phyloP scores from a whole-genome alignment of 2,888 invertebrate species.

The Agrochola lota region DNA sequence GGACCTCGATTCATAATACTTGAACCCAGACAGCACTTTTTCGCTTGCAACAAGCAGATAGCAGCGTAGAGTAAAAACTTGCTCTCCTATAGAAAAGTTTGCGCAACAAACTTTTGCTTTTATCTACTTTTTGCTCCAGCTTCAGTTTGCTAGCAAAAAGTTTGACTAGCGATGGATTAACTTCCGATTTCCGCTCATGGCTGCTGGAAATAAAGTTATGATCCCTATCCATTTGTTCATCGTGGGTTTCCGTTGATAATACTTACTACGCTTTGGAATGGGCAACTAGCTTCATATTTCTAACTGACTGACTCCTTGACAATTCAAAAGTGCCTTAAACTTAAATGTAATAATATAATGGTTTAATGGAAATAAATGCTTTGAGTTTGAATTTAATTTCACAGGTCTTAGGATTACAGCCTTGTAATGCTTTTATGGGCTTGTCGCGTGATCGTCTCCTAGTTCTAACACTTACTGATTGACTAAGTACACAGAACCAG shows the following conservation, averaged over 20 bases:
- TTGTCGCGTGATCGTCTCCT: conserved; percentile 56
- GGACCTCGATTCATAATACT: background rate
- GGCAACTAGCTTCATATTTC: too few relatives aligned
- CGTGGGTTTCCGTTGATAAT: background rate
- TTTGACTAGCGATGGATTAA: conserved; percentile 40
- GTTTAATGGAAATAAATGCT: too few relatives aligned
- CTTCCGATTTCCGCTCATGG: conserved; percentile 39
- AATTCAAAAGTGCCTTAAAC: too few relatives aligned
- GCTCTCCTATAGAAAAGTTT: conserved; percentile 43
- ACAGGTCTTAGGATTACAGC: conserved; percentile 10
- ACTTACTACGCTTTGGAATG: too few relatives aligned
- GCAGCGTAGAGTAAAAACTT: conserved; percentile 36
- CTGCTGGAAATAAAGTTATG: conserved; percentile 24
- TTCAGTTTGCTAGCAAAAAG: conserved; percentile 41
- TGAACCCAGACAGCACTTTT: conserved; percentile 26
- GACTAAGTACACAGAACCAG: conserved; percentile 61
- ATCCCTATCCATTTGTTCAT: conserved; percentile 4
- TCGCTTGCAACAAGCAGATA: conserved; percentile 19
- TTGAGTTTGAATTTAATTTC: conserved; percentile 1
- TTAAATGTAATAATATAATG: too few relatives aligned
- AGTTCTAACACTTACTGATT: conserved; percentile 54
- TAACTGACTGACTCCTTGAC: too few relatives aligned
- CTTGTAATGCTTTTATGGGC: conserved; percentile 21
- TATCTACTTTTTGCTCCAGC: conserved; percentile 51
- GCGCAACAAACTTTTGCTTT: conserved; percentile 58